phyloP scores from a whole-genome alignment of 1,140 invertebrate species.

The Bombus difficillimus region DNA sequence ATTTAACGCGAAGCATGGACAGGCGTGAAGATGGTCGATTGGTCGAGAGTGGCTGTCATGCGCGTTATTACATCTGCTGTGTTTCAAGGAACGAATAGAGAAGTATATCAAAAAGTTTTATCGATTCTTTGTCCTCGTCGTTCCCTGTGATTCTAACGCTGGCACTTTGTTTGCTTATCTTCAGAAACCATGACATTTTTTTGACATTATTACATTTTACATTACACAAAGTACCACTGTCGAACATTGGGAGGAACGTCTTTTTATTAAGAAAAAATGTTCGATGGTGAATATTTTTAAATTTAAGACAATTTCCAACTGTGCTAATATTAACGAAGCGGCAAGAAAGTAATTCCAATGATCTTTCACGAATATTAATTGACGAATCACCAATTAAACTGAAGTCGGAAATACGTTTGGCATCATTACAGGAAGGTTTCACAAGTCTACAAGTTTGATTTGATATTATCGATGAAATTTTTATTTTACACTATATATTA shows the following conservation, averaged over 20 bases:
- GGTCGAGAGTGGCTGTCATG: slow-evolving; percentile 38
- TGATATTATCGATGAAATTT: no score
- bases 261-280: not conserved
- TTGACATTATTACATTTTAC: not conserved
- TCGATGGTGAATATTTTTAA: not conserved
- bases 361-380: not conserved
- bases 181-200: not conserved
- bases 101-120: slow-evolving; percentile 41
- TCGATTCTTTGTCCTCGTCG: slow-evolving; percentile 3
- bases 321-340: not conserved
- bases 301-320: not conserved
- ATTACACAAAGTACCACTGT: not conserved
- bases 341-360: not conserved
- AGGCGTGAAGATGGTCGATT: slow-evolving; percentile 38
- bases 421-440: no score
- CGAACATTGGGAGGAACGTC: not conserved
- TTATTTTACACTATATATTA: no score
- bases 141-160: slow-evolving; percentile 22
- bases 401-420: no score
- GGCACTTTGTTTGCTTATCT: not conserved
- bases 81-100: slow-evolving; percentile 20
- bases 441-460: no score
- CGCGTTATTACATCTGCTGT: slow-evolving; percentile 48
- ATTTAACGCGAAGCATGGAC: slow-evolving; percentile 42
- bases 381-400: no score